Evolutionary conservation across 2,797 vertebrate species (phyloP).

Genomic region (Hypotaenidia okinawae): DNA sequence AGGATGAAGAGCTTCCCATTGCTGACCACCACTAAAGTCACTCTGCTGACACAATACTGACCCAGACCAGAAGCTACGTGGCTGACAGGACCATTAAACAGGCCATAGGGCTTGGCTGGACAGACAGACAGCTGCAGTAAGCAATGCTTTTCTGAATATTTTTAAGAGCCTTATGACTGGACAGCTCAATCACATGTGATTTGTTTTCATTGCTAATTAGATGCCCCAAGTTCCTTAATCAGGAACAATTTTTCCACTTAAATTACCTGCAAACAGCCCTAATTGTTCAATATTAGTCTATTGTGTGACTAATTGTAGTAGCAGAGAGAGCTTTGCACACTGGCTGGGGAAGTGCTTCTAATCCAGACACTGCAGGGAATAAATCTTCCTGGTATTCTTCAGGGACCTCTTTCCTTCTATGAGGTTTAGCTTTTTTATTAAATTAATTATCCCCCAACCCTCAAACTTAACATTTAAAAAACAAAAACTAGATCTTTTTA

Average conservation of each 20-base stretch:
- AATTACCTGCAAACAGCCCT: neutral
- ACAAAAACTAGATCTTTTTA: no score
- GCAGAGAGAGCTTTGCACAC: neutral
- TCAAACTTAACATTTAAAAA: neutral
- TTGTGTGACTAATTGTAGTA: rapidly evolving
- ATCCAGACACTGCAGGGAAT: neutral
- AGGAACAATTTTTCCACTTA: neutral
- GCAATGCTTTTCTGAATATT: neutral
- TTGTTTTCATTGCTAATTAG: neutral
- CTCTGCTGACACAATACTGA: rapidly evolving
- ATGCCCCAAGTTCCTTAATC: neutral
- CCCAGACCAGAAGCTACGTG: neutral
- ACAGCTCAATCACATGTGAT: neutral
- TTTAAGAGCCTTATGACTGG: neutral
- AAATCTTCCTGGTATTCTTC: neutral
- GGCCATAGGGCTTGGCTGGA: neutral
- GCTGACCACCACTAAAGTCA: neutral
- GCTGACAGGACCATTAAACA: neutral
- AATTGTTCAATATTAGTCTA: neutral
- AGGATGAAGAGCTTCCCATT: neutral
- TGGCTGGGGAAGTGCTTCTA: neutral
- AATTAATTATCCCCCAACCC: neutral
- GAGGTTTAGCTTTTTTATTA: neutral
- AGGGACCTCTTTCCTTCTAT: neutral
- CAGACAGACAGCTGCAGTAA: neutral